Evolutionary conservation across 2,888 invertebrate species (phyloP).

Genomic region (Schizotus pectinicornis): DNA sequence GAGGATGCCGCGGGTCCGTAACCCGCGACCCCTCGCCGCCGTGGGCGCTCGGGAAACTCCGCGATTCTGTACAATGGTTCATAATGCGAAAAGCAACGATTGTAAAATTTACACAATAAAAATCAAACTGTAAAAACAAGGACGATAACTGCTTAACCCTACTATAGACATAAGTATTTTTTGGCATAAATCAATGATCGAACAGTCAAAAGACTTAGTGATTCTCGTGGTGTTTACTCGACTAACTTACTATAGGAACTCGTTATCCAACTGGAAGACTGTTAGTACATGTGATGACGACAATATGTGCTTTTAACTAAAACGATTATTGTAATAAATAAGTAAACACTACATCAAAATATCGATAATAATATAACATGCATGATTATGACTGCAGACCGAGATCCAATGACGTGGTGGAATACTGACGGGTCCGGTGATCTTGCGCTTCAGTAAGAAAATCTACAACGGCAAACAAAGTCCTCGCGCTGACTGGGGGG

Average conservation of each 20-base stretch:
- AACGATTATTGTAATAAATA: conserved; percentile 35
- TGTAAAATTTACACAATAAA: conserved; percentile 35
- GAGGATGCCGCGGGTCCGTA: too few relatives aligned
- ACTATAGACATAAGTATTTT: conserved; percentile 38
- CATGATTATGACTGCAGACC: conserved; percentile 37
- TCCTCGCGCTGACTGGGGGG: conserved; percentile 15
- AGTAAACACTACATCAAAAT: conserved; percentile 29
- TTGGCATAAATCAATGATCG: conserved; percentile 41
- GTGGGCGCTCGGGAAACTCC: neutral
- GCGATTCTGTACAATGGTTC: neutral
- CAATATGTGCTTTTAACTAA: conserved; percentile 39
- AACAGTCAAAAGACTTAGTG: conserved; percentile 27
- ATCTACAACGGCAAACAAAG: conserved; percentile 20
- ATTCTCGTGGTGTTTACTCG: conserved; percentile 24
- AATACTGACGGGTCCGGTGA: conserved; percentile 40
- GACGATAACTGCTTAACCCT: conserved; percentile 28
- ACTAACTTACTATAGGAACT: conserved; percentile 47
- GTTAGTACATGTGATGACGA: conserved; percentile 41
- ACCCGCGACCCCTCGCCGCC: too few relatives aligned
- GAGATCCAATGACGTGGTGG: conserved; percentile 40
- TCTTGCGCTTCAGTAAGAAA: conserved; percentile 25
- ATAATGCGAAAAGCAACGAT: conserved; percentile 28
- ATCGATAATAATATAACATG: conserved; percentile 26
- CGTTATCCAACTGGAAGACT: conserved; percentile 52
- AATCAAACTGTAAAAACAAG: conserved; percentile 38